Evolutionary conservation across 2,113 vertebrate genomes (phyloP), one percentile per base, ranked within the genome.

Genomic region (Phalacrocorax pelagicus): DNA sequence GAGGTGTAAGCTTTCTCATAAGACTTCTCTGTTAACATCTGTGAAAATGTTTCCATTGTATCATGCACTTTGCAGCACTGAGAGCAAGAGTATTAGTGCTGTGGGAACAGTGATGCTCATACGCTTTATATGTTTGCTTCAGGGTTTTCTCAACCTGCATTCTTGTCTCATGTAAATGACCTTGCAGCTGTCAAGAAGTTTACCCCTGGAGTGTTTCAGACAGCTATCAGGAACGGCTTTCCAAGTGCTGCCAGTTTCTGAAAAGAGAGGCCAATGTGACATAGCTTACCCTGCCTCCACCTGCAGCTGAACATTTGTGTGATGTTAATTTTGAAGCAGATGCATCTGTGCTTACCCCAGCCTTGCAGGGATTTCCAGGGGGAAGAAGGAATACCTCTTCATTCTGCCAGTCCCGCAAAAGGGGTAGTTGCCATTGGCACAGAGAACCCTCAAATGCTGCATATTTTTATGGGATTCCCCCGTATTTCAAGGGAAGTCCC

Each of bases 311-410:
- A 7, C n/a, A 30, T 81, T 42, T 67, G 38, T 10, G 23, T 15
- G 22, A 49, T 1, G 4, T 34, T 71, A 11, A 13, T 55, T 81
- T 61, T 38, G 55, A 58, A 47, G 69, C 54, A 52, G 55, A 61
- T 62, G 38, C 71, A 81, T 38, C 69, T 51, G 1, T 1, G 1
- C 34, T 52, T 8, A 40, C 34, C 22, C 17, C 46, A 54, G 1
- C 49, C 27, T 57, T 6, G 6, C 46, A 10, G 97, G 86, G 78
- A 55, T 95, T 97, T 96, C 86, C 92, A 89, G n/a, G 29, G 47
- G 83, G 88, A 94, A 82, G 82, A 69, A 86, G 69, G 54, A 91
- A 80, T 40, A 20, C 6, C 49, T 70, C 69, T 81, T 79, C 2
- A 1, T 87, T 79, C 61, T 72, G 22, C 46, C 30, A 70, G 54